Base-by-base conservation (phyloP, 2,888 invertebrate genomes). In the Drosophila falleni region DNA sequence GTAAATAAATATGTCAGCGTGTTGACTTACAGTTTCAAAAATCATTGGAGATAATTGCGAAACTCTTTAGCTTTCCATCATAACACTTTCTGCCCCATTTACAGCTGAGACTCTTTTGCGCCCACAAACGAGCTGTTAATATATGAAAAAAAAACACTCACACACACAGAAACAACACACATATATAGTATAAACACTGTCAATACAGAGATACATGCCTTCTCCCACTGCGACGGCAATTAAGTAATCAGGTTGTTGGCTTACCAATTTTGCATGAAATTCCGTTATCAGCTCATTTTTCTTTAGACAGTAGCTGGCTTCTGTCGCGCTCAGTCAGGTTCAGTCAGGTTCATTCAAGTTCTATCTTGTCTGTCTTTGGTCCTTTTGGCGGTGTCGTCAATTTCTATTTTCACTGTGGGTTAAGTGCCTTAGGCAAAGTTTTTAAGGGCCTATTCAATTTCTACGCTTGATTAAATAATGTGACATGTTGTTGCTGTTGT, bases 361-460 rank as follows among this genome's bases (percentile, higher is more conserved):
- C 49, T 46, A 61, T 62, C 56, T 63, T 41, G 47, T 69, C 62
- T 42, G 44, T 59, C 61, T 23, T 4, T 23, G 23, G 79, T 76
- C 70, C 79, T 71, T 71, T 67, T 74, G 73, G 81, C 71, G 42
- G 77, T 87, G 84, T 85, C 87, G 84, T 87, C 87, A 87, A 85
- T 87, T 84, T 85, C 84, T 72, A 84, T 87, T 84, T 87, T 85
- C 82, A 82, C 78, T 78, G 80, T 71, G 87, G 89, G 89, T 88
- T 87, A 88, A 87, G 89, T 87, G 86, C 81, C 87, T 76, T 73
- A 76, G 80, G 89, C 88, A 88, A 87, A 86, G 84, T 87, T 87
- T 86, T 87, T 81, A 88, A 87, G 86, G 87, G 82, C 87, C 86
- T 87, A 87, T 87, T 88, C 89, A 87, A 87, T 87, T 87, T 88